Conservation (phyloP, 1,140 invertebrate species). For the Episyrphus balteatus region DNA sequence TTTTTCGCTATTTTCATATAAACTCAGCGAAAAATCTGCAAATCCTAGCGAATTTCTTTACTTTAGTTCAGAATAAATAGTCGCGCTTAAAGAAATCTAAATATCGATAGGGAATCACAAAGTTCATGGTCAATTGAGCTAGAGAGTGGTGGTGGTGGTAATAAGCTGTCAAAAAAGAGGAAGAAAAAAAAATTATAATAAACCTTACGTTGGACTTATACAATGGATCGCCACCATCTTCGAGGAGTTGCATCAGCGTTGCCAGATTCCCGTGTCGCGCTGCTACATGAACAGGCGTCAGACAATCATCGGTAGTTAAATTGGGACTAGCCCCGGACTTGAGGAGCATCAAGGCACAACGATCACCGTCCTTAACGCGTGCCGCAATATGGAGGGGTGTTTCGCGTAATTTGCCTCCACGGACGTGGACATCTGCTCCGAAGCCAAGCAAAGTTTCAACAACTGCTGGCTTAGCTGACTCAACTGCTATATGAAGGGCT, state of each 20-base stretch:
- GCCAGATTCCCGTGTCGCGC: constrained; percentile 78
- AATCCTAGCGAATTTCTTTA: too few species aligned
- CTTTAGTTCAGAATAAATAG: too few species aligned
- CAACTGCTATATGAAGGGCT: constrained; percentile 96
- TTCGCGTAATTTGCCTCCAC: constrained; percentile 76
- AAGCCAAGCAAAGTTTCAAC: constrained; percentile 94
- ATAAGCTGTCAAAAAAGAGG: too few species aligned
- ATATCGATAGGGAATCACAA: too few species aligned
- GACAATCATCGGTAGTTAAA: constrained; percentile 80
- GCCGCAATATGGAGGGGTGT: constrained; percentile 94
- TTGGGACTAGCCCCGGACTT: constrained; percentile 97
- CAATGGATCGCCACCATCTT: constrained; percentile 83
- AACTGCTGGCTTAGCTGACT: constrained; percentile 87
- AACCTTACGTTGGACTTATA: constrained; percentile 72
- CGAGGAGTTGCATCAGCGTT: constrained; percentile 73
- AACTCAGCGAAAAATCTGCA: too few species aligned
- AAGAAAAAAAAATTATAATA: constrained; percentile 1
- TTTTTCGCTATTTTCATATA: too few species aligned
- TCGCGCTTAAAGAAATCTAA: too few species aligned
- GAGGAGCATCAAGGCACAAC: constrained; percentile 92
- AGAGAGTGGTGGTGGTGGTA: too few species aligned
- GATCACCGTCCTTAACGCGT: constrained; percentile 82
- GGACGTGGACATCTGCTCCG: constrained; percentile 92
- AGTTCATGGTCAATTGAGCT: too few species aligned
- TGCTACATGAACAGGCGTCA: constrained; percentile 87